Evolutionary conservation across 1,140 invertebrate species (phyloP), one percentile per base, ranked within the genome.

Genomic region (Eupeodes corollae): DNA sequence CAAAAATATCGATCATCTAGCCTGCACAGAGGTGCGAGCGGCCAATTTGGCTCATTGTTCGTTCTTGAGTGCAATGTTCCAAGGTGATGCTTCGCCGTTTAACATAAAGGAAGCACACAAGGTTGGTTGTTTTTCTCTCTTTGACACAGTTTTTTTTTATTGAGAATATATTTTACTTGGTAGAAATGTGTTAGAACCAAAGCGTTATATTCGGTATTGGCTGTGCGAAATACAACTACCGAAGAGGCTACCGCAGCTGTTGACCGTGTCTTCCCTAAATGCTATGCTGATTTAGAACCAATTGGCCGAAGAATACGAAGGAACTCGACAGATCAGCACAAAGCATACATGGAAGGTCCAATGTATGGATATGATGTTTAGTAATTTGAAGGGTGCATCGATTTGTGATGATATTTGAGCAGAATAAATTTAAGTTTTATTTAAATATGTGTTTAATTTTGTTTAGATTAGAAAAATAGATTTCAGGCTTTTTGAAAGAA

Each of bases 281-380:
- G 94, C 69, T 97, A 97, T 62, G 78, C 79, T 50, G 93, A 98
- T 73, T 72, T 96, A 49, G 93, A 98, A 67, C 93, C 93, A 5
- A 77, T 97, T 46, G 93, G 93, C 2, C 74, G 93, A 57, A 70
- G 89, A 51, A 72, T 91, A 43, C 76, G 86, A 51, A 73, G 85
- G 42, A 86, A 85, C 60, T 88, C 84, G 1, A 59, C 71, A 5
- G 85, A 91, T 61, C 86, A 88, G 72, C 55, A 79, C 3, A 79
- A 78, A 70, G 86, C 87, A 0, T 89, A 84, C 59, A 70, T 74
- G 52, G 89, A 94, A 64, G 80, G 79, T 10, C 73, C 76, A 54
- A 77, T 82, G 56, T 89, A 86, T 73, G 89, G 89, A 16, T 92
- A 92, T 70, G 78, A 81, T 66, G 74, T 68, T 49, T 69, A 63